Evolutionary conservation across 2,113 vertebrate genomes (phyloP).

Genomic region (Toxostoma redivivum): DNA sequence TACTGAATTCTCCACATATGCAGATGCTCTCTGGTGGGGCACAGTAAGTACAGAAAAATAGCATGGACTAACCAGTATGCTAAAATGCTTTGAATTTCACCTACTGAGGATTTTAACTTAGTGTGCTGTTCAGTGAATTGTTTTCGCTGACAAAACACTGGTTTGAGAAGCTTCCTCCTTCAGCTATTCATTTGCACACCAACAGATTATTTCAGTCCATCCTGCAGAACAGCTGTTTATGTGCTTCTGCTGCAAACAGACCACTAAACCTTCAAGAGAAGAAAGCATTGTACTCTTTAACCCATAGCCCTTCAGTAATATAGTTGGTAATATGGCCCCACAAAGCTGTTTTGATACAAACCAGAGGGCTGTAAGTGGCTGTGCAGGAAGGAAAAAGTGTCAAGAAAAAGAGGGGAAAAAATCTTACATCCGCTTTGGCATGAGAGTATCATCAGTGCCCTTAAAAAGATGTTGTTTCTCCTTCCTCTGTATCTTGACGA

Average conservation of each 20-base stretch:
- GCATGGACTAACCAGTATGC: background rate
- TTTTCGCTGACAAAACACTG: background rate
- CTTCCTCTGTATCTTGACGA: background rate
- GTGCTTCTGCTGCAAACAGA: background rate
- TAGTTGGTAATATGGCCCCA: background rate
- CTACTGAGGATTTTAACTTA: background rate
- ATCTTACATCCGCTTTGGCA: background rate
- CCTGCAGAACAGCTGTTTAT: background rate
- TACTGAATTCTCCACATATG: conserved; percentile 94
- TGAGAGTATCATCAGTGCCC: background rate
- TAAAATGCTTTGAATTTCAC: background rate
- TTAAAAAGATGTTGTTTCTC: background rate
- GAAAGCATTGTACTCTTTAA: background rate
- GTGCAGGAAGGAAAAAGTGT: background rate
- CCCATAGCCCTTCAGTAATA: background rate
- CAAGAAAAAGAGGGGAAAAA: background rate
- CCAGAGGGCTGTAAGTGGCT: background rate
- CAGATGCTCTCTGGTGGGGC: conserved; percentile 98
- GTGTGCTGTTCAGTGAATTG: background rate
- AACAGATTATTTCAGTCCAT: background rate
- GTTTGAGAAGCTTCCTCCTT: background rate
- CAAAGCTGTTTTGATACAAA: background rate
- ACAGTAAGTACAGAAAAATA: conserved; percentile 82
- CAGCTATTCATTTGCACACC: background rate
- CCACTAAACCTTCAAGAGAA: background rate